A percentile compares a stretch with the other conserved stretches of the same genome.
Evolutionary conservation across 2,113 vertebrate genomes (phyloP).

Genomic region (Pollimyrus isidori): DNA sequence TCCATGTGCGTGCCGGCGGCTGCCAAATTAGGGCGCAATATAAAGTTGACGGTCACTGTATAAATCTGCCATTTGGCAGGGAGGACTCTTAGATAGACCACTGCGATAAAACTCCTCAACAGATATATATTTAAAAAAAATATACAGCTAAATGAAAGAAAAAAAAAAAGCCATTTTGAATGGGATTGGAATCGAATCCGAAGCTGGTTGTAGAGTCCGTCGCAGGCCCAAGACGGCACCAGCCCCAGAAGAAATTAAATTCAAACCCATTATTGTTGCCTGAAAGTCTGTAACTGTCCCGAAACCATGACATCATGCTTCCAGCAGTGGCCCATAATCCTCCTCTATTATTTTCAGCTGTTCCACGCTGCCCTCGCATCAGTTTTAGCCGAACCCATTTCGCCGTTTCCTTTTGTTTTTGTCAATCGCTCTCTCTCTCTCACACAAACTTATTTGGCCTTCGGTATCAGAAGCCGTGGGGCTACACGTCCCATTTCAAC

Average conservation of each 20-base stretch:
- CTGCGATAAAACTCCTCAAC: background rate
- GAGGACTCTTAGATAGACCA: background rate
- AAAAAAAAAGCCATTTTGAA: conserved; percentile 5
- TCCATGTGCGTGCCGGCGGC: background rate
- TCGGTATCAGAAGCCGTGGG: background rate
- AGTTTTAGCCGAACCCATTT: background rate
- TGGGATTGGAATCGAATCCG: conserved; percentile 13
- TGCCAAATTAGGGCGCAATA: background rate
- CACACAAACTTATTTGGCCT: background rate
- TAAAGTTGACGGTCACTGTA: conserved; percentile 1
- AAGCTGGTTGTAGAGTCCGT: background rate
- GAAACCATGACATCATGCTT: conserved; percentile 13
- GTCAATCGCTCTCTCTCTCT: background rate
- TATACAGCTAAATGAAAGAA: background rate
- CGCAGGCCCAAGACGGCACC: background rate
- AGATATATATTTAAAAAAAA: background rate
- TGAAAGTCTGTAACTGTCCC: background rate
- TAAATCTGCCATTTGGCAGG: conserved; percentile 11
- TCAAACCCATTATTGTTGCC: conserved; percentile 9
- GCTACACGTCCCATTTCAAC: background rate
- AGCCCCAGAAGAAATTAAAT: conserved; percentile 15
- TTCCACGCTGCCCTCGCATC: background rate
- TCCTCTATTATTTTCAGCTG: background rate
- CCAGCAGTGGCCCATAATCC: conserved; percentile 6
- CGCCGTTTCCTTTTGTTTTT: background rate